Evolutionary conservation across 2,797 vertebrate genomes (phyloP).

Genomic region (Perodicticus potto): DNA sequence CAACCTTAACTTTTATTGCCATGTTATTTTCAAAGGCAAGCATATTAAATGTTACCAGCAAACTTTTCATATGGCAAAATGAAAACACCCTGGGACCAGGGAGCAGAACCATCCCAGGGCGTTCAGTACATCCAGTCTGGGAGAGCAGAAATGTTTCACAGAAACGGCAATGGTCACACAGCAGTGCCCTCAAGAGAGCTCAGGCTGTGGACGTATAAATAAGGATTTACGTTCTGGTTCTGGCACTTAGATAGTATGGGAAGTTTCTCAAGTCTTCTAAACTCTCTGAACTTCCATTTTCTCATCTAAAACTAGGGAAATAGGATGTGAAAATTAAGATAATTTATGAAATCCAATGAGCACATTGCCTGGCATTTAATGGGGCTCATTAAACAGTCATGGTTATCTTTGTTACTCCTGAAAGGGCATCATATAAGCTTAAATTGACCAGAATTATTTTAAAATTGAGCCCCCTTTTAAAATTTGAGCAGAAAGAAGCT

Average conservation of each 20-base stretch:
- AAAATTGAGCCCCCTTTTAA: neutral
- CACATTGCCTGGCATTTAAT: fast-evolving
- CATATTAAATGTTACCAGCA: neutral
- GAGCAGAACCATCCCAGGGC: neutral
- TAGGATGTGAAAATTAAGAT: neutral
- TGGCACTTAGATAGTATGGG: too few relatives aligned
- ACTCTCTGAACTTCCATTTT: neutral
- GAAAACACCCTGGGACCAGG: neutral
- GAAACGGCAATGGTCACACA: fast-evolving
- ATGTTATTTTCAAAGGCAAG: conserved; percentile 9
- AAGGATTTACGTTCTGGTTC: neutral
- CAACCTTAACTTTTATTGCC: neutral
- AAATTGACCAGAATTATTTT: neutral
- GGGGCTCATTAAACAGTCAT: fast-evolving
- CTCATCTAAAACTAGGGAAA: neutral
- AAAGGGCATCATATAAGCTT: neutral
- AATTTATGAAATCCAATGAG: neutral
- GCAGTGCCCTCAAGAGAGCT: fast-evolving
- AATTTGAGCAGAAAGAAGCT: neutral
- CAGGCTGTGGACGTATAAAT: fast-evolving
- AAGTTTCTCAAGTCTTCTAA: neutral
- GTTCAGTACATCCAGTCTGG: fast-evolving
- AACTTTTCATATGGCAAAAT: neutral
- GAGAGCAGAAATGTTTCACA: fast-evolving
- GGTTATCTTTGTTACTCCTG: neutral